Base-by-base conservation (phyloP, 2,888 invertebrate species). In the Tipula helvola region DNA sequence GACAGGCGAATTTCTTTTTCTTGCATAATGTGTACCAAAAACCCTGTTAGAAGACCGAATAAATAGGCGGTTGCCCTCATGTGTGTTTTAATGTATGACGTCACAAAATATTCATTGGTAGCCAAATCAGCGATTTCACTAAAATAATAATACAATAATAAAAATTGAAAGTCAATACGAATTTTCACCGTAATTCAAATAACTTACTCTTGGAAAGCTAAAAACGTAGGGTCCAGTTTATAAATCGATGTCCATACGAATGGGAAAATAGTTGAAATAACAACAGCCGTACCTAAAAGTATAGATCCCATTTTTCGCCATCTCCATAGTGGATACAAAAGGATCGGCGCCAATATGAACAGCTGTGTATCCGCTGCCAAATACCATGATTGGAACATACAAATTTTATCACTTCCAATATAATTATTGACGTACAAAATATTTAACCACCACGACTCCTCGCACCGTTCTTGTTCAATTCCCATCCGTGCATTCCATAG, bases 401-500 rank as follows among this genome's bases (percentile, higher is more conserved):
- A 93, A 93, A 90, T 87, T 28, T 90, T 89, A 71, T 95, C 94
- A 2, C 94, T 94, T 85, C 93, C 93, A 13, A 95, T 92, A 89
- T 96, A 96, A 89, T 96, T 96, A 89, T 96, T 96, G 86, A 96
- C 92, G 90, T 96, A 96, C 44, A 96, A 90, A 83, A 96, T 92
- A 90, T 96, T 96, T 0, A 94, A 90, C 96, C 96, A 96, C 95
- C 96, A 96, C 0, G 94, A 94, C 0, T 92, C 91, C 88, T 92
- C 90, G 88, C 96, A 96, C 87, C 95, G 92, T 89, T 93, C 92
- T 86, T 90, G 90, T 88, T 93, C 93, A 47, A 93, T 89, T n/a
- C 91, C 90, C 88, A 95, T 92, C 88, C 93, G 92, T 18, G 93
- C 92, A 47, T 94, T 92, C 96, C 96, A 96, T 85, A 96, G 91